These are phyloP conservation scores for Aphelocoma californica DNA, from an alignment of 2,797 vertebrate species.

Conservation along the genomic window DNA sequence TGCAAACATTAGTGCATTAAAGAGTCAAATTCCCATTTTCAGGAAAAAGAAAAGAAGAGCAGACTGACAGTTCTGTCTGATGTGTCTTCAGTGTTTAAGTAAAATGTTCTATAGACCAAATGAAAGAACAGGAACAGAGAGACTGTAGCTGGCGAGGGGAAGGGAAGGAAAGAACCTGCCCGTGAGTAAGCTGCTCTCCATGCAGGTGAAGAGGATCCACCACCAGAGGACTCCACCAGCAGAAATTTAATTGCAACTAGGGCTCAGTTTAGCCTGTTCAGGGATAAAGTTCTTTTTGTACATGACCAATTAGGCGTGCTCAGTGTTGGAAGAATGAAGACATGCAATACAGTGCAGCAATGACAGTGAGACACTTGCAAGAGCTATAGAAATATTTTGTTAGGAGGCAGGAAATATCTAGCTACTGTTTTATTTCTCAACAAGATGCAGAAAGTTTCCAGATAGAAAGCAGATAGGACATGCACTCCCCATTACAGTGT, in stretches of 20 bases:
- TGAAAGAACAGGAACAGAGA: neutral
- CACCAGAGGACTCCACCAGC: neutral
- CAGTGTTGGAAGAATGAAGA: neutral
- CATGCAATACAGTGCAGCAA: neutral
- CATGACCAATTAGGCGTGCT: neutral
- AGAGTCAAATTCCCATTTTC: neutral
- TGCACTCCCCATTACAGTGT: neutral
- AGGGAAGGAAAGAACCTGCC: neutral
- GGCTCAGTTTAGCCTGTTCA: neutral
- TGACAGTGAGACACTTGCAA: neutral
- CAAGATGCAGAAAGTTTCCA: neutral
- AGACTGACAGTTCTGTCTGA: neutral
- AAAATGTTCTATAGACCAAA: neutral
- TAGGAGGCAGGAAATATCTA: neutral
- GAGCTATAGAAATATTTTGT: neutral
- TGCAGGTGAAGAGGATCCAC: neutral
- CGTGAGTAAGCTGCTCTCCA: neutral
- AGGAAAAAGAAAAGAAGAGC: neutral
- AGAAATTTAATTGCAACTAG: neutral
- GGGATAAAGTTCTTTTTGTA: neutral
- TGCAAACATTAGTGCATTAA: neutral
- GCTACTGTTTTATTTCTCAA: neutral
- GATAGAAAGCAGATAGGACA: neutral
- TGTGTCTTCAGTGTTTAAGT: neutral
- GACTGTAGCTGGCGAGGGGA: neutral